Conservation (phyloP, 2,113 vertebrate species). For the Oreotrochilus melanogaster region DNA sequence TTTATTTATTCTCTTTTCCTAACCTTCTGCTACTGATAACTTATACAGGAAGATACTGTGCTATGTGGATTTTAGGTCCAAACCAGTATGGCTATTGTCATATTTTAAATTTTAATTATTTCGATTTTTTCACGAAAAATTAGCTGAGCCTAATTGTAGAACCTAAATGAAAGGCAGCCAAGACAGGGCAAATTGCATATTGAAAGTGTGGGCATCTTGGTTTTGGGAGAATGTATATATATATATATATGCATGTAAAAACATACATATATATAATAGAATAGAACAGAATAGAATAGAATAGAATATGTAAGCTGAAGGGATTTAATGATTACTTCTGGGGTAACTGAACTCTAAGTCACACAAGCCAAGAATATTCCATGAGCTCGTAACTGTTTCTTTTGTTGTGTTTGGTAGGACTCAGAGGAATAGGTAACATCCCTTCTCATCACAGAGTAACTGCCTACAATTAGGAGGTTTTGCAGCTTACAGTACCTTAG, state of each 20-base stretch:
- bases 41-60: not conserved
- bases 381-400: not conserved
- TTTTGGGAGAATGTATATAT: not conserved
- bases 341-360: not conserved
- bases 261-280: too few species aligned
- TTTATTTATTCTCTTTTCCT: not conserved
- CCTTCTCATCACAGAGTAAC: slow-evolving; percentile 10
- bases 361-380: not conserved
- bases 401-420: not conserved
- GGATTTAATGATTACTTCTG: not conserved
- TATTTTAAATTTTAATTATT: not conserved
- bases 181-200: not conserved
- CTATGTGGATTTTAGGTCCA: not conserved
- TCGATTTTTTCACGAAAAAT: not conserved
- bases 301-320: not conserved
- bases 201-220: not conserved
- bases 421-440: not conserved
- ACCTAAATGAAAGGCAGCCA: not conserved
- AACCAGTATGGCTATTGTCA: not conserved
- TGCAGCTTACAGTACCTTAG: not conserved
- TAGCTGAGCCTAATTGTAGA: not conserved
- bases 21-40: not conserved
- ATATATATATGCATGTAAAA: too few species aligned
- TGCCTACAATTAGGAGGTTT: not conserved
- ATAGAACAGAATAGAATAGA: too few species aligned